Conservation (phyloP, 2,113 vertebrate genomes). For the Tretioscincus oriximinensis region DNA sequence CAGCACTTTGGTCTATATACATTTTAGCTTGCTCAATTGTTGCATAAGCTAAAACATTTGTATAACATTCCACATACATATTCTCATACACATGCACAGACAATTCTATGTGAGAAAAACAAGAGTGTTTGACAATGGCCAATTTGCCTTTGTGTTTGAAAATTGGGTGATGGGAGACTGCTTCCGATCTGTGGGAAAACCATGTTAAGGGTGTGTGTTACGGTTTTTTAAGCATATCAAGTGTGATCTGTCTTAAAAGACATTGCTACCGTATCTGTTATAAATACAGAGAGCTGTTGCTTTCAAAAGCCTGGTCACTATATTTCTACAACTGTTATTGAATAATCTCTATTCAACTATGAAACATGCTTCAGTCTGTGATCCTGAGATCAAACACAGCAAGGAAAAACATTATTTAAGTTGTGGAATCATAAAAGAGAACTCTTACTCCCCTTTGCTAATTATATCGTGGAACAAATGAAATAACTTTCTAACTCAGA, state of each 20-base stretch:
- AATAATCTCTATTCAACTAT: neutral
- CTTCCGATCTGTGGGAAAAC: neutral
- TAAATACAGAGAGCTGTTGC: rapidly evolving
- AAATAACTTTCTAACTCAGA: neutral
- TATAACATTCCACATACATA: neutral
- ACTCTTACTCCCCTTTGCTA: neutral
- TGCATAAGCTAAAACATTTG: neutral
- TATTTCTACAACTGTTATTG: neutral
- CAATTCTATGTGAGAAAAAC: neutral
- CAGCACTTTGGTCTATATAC: neutral
- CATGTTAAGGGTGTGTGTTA: neutral
- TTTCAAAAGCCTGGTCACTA: rapidly evolving
- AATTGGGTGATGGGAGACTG: no score
- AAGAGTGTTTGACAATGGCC: neutral
- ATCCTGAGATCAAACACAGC: rapidly evolving
- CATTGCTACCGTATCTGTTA: neutral
- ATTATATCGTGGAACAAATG: neutral
- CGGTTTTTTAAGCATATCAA: neutral
- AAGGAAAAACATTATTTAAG: rapidly evolving
- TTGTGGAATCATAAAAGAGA: rapidly evolving
- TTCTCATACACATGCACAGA: neutral
- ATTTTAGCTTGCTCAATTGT: neutral
- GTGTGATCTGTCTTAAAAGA: neutral
- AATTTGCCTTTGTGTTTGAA: neutral
- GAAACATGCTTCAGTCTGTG: neutral